These are phyloP conservation scores for Tachystola acroxantha DNA, from an alignment of 2,888 invertebrate genomes.

Conservation along the genomic window DNA sequence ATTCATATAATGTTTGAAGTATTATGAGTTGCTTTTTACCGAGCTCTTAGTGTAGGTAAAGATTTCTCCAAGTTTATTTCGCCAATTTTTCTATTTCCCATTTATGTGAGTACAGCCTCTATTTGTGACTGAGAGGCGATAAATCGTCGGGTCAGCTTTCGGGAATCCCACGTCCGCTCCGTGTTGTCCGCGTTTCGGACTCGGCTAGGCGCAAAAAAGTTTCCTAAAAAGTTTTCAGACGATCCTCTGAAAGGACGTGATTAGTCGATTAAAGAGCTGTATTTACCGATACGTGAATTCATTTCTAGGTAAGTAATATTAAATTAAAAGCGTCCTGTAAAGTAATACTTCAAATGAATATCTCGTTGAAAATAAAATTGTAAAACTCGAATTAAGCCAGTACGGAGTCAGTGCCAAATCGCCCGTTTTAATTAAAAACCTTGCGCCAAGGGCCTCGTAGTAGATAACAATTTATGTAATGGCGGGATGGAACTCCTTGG, in stretches of 20 bases:
- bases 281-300: too few relatives aligned
- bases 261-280: background rate
- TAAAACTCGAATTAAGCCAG: slow-evolving; percentile 46
- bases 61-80: too few relatives aligned
- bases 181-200: slow-evolving; percentile 8
- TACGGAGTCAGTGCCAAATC: slow-evolving; percentile 48
- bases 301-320: too few relatives aligned
- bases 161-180: slow-evolving; percentile 15
- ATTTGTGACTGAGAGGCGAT: slow-evolving; percentile 37
- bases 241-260: background rate
- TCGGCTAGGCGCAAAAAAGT: slow-evolving; percentile 5
- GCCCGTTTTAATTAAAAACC: slow-evolving; percentile 67
- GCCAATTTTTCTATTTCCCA: slow-evolving; percentile 55
- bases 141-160: slow-evolving; percentile 36
- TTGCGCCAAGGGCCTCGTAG: slow-evolving; percentile 49
- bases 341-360: slow-evolving; percentile 17
- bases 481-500: slow-evolving; percentile 59
- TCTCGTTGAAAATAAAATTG: slow-evolving; percentile 50
- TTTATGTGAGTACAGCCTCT: slow-evolving; percentile 25
- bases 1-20: too few relatives aligned
- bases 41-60: too few relatives aligned
- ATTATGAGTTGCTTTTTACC: too few relatives aligned
- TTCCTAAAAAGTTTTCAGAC: background rate
- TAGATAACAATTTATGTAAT: slow-evolving; percentile 67
- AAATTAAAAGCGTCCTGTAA: too few relatives aligned